A percentile compares a stretch with the other conserved stretches of the same genome.
phyloP scores from a whole-genome alignment of 2,888 invertebrate genomes.

The Xiphydria camelus region DNA sequence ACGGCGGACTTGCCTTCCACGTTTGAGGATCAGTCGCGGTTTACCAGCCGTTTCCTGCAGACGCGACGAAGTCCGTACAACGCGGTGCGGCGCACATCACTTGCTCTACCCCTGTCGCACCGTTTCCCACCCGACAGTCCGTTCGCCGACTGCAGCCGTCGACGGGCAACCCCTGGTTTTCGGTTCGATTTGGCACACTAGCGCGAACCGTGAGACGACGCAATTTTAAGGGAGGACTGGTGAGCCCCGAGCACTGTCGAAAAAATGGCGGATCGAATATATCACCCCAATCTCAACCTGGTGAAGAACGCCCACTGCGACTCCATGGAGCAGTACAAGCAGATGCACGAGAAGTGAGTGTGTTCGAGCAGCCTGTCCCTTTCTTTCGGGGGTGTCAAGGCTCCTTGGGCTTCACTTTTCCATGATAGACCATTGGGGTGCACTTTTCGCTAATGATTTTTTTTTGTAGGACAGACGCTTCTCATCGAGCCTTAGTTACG shows the following conservation, averaged over 20 bases:
- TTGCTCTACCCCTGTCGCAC: not conserved
- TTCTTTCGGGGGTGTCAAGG: too few species aligned
- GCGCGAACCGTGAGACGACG: not conserved
- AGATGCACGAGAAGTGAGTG: slow-evolving; percentile 73
- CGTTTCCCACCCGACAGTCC: too few species aligned
- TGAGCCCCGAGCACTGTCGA: too few species aligned
- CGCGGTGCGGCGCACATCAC: not conserved
- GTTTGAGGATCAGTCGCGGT: slow-evolving; percentile 25
- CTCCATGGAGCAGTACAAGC: slow-evolving; percentile 75
- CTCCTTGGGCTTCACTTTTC: too few species aligned
- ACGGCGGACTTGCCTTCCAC: not conserved
- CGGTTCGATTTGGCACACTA: not conserved
- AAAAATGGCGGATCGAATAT: slow-evolving; percentile 59
- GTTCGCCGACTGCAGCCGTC: slow-evolving; percentile 6
- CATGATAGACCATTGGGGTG: too few species aligned
- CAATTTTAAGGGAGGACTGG: not conserved
- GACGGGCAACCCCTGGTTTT: not conserved
- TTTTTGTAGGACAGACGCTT: too few species aligned
- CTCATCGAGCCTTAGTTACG: too few species aligned
- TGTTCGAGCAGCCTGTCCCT: too few species aligned
- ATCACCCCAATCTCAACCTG: slow-evolving; percentile 63
- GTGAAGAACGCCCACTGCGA: slow-evolving; percentile 68
- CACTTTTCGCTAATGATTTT: not conserved
- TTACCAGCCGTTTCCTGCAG: slow-evolving; percentile 31
- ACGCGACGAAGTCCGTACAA: not conserved